Base-by-base conservation (phyloP, 1,140 invertebrate species). In the Gonatopus flavifemur region DNA sequence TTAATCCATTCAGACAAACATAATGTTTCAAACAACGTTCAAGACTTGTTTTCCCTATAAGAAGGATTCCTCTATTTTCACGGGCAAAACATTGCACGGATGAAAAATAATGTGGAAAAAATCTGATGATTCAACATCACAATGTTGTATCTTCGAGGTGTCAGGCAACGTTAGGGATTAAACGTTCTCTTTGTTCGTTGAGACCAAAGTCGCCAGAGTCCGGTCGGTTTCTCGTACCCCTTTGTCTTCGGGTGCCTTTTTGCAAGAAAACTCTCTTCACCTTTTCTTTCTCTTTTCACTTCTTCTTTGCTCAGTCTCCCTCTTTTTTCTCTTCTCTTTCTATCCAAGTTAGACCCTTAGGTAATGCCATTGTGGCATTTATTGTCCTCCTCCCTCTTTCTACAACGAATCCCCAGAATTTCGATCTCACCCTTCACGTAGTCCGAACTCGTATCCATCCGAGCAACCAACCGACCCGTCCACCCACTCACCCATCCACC, bases 151-250 rank as follows among this genome's bases (percentile, higher is more conserved):
- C 59, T 62, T 53, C 47, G 15, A 45, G 47, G 59, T 57, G 58
- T 62, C 59, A 62, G n/a, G n/a, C n/a, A n/a, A n/a, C 59, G 60
- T 54, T 51, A n/a, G 55, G 59, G 60, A 62, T 62, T 62, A 62
- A 62, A 62, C 60, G 59, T 62, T 62, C 52, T 40, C 45, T 62
- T 62, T 62, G 59, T 62, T 62, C 59, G 50, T 54, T 33, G 21
- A 38, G 40, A 44, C 31, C 43, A 42, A 53, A 61, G 60, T 62
- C 50, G 57, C 45, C 50, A 42, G n/a, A n/a, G 43, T 57, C 59
- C 55, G 37, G 58, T 57, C 46, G 31, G 44, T 16, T 16, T 52
- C 37, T 43, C 47, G 44, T 61, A 57, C 55, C 49, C 59, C 44
- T 53, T 58, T 55, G 47, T 56, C 50, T 59, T 61, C 41, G 28